These are phyloP conservation scores for Psittacus erithacus DNA, from an alignment of 2,113 vertebrate genomes.

Conservation along the genomic window DNA sequence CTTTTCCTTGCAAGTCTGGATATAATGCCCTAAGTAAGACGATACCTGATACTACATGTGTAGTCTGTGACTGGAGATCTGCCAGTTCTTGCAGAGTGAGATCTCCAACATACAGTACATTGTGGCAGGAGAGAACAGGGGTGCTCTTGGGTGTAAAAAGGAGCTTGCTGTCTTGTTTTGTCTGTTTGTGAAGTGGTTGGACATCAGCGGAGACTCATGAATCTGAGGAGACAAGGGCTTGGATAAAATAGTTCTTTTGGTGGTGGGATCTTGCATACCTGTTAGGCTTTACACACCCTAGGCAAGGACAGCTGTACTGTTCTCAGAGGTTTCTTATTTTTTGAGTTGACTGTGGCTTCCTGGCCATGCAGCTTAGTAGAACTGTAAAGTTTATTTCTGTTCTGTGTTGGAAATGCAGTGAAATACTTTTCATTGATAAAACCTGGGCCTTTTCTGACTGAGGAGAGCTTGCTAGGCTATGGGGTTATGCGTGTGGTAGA, in stretches of 20 bases:
- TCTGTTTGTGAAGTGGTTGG: not conserved
- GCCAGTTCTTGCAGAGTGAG: not conserved
- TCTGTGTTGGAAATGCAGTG: not conserved
- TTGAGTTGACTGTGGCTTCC: not conserved
- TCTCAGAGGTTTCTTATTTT: not conserved
- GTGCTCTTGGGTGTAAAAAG: not conserved
- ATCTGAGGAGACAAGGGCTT: not conserved
- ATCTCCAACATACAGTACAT: not conserved
- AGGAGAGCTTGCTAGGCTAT: not conserved
- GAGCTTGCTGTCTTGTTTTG: not conserved
- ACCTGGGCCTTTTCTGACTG: not conserved
- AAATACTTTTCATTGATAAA: not conserved
- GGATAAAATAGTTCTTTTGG: not conserved
- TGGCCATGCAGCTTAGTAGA: not conserved
- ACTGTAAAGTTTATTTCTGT: not conserved
- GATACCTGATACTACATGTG: not conserved
- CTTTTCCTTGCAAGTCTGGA: not conserved
- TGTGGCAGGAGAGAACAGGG: not conserved
- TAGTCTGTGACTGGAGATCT: not conserved
- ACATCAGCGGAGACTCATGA: not conserved
- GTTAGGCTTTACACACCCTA: not conserved
- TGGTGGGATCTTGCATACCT: not conserved
- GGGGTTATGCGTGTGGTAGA: not conserved
- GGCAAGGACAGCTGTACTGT: not conserved
- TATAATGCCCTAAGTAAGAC: not conserved